These are phyloP conservation scores for Sminthurinus aureus DNA, from an alignment of 2,888 invertebrate species.

Conservation along the genomic window DNA sequence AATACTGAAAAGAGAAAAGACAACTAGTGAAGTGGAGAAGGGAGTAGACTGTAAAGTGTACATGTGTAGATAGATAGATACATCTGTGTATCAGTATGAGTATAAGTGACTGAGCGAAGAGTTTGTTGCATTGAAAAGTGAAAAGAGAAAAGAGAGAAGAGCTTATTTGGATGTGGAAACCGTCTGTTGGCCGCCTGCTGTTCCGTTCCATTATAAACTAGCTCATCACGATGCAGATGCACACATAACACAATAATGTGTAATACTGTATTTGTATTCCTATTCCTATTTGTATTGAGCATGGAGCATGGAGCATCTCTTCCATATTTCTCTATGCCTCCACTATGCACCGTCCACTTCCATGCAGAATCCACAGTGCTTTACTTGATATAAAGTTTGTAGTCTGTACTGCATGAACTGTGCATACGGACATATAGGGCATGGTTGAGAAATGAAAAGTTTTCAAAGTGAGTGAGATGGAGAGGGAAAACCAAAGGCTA, in stretches of 20 bases:
- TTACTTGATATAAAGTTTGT: too few species aligned
- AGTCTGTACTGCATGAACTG: too few species aligned
- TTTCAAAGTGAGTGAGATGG: neutral
- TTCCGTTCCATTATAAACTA: slow-evolving; percentile 29
- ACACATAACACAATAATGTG: neutral
- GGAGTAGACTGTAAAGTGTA: neutral
- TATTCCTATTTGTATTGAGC: neutral
- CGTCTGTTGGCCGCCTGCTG: slow-evolving; percentile 33
- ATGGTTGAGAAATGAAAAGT: too few species aligned
- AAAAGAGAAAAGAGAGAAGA: neutral
- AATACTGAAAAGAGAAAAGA: neutral
- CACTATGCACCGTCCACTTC: too few species aligned
- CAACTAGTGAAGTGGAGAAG: neutral
- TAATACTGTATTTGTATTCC: neutral
- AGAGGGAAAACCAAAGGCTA: neutral
- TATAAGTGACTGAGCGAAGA: neutral
- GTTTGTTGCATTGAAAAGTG: slow-evolving; percentile 3
- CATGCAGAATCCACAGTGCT: neutral
- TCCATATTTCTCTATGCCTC: too few species aligned
- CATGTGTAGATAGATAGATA: neutral
- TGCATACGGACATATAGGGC: too few species aligned
- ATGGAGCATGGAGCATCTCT: neutral
- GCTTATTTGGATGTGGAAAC: slow-evolving; percentile 23
- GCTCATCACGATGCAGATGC: slow-evolving; percentile 23
- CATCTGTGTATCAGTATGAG: neutral